Conservation (phyloP, 2,113 vertebrate species). For the human region GRCh38 chr12:22871501-22872000, state of each 20-base stretch:
- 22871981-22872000: background rate
- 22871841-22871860: background rate
- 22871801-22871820: background rate
- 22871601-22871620: background rate
- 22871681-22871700: background rate
- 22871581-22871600: background rate
- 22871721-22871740: background rate
- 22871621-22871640: background rate
- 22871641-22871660: background rate
- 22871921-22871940: background rate
- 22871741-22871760: background rate
- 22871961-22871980: background rate
- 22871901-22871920: background rate
- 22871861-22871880: background rate
- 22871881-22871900: background rate
- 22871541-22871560: background rate
- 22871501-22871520: background rate
- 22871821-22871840: background rate
- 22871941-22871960: background rate
- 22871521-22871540: background rate
- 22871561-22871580: background rate
- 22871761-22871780: background rate
- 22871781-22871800: background rate
- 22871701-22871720: background rate
- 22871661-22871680: background rate